These are phyloP conservation scores for Rhipidura dahli DNA, from an alignment of 2,113 vertebrate species.

Conservation along the genomic window DNA sequence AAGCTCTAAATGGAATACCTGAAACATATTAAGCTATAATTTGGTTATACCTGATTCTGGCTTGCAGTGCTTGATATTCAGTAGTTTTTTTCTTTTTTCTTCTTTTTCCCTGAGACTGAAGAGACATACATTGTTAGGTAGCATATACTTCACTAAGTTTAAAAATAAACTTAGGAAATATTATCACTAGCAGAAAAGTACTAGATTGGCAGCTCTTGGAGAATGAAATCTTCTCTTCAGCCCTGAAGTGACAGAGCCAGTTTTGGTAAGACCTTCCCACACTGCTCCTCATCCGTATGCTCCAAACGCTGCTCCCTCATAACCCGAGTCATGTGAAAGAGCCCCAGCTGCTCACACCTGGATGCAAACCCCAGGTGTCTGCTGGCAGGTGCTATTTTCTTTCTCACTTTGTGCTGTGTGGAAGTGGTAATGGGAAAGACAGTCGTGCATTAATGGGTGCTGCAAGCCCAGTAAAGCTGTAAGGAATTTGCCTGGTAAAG, in stretches of 20 bases:
- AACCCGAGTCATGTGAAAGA: neutral
- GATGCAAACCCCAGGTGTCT: neutral
- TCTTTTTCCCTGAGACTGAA: neutral
- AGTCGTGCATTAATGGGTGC: neutral
- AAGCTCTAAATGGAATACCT: slow-evolving; percentile 45
- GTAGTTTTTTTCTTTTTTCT: neutral
- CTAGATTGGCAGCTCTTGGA: slow-evolving; percentile 42
- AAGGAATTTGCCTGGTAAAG: neutral
- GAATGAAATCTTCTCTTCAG: slow-evolving; percentile 44
- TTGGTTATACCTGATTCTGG: neutral
- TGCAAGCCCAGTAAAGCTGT: neutral
- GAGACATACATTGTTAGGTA: slow-evolving; percentile 20
- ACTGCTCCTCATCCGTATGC: neutral
- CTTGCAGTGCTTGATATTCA: neutral
- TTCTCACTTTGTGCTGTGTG: neutral
- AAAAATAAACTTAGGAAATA: slow-evolving; percentile 53
- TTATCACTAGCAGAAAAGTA: slow-evolving; percentile 22
- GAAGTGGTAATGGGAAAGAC: neutral
- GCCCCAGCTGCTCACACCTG: neutral
- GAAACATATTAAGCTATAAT: slow-evolving; percentile 11
- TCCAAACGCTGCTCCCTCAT: neutral
- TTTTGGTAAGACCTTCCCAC: slow-evolving; percentile 47
- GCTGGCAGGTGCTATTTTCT: neutral
- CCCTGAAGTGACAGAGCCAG: slow-evolving; percentile 1
- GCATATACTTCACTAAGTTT: slow-evolving; percentile 48